phyloP scores from a whole-genome alignment of 2,113 vertebrate genomes.

The Cebidichthys violaceus region DNA sequence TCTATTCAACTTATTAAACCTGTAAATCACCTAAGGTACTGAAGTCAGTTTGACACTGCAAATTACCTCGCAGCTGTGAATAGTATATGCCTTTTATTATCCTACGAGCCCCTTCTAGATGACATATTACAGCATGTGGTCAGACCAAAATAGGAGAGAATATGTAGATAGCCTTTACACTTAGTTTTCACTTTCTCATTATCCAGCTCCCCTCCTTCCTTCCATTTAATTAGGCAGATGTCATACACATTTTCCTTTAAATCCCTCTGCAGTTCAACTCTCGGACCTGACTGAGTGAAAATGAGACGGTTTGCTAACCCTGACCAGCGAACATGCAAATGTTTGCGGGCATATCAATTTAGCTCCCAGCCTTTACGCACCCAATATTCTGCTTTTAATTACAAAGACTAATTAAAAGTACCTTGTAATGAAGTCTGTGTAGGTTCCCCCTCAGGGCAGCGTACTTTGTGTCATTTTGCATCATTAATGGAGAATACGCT shows the following conservation, averaged over 20 bases:
- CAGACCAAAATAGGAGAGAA: slow-evolving; percentile 27
- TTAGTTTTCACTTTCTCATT: slow-evolving; percentile 44
- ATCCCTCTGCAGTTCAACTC: slow-evolving; percentile 38
- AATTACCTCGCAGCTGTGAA: slow-evolving; percentile 39
- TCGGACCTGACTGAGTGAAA: slow-evolving; percentile 34
- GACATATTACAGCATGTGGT: slow-evolving; percentile 45
- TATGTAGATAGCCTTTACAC: slow-evolving; percentile 33
- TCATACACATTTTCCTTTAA: slow-evolving; percentile 44
- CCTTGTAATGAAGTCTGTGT: slow-evolving; percentile 77
- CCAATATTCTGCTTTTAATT: slow-evolving; percentile 78
- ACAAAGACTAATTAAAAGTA: slow-evolving; percentile 82
- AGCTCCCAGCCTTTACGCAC: slow-evolving; percentile 62
- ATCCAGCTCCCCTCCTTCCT: slow-evolving; percentile 1
- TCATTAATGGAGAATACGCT: slow-evolving; percentile 72
- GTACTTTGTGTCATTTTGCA: slow-evolving; percentile 74
- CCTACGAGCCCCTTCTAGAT: slow-evolving; percentile 23
- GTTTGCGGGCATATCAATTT: slow-evolving; percentile 77
- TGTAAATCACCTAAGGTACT: slow-evolving; percentile 17
- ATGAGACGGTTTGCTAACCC: slow-evolving; percentile 50
- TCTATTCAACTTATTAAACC: slow-evolving; percentile 50
- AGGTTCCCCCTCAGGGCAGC: slow-evolving; percentile 61
- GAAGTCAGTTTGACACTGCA: slow-evolving; percentile 50
- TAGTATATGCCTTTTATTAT: slow-evolving; percentile 33
- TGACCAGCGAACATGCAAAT: slow-evolving; percentile 63
- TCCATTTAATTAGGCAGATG: slow-evolving; percentile 51